Conservation (phyloP, 2,113 vertebrate species). For the Cyrtonyx montezumae region DNA sequence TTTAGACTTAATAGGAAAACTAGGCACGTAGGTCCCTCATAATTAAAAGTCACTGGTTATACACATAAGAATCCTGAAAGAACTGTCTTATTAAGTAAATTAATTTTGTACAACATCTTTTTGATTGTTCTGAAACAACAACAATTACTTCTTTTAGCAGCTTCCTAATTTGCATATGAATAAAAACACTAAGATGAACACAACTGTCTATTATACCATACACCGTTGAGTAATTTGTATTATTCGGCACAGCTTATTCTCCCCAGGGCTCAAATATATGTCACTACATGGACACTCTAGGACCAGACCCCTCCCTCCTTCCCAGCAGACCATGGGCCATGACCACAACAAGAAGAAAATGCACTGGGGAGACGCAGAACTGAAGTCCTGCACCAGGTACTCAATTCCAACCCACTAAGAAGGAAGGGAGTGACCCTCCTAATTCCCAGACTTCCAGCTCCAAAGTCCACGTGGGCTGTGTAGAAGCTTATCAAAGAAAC, state of each 20-base stretch:
- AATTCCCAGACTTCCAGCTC: background rate
- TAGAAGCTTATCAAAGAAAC: background rate
- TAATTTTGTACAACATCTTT: background rate
- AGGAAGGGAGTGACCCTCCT: background rate
- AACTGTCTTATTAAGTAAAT: no score
- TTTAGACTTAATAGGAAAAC: background rate
- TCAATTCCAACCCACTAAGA: background rate
- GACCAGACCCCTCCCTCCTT: background rate
- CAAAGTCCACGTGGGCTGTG: background rate
- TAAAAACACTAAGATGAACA: background rate
- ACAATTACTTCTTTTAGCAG: background rate
- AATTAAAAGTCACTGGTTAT: background rate
- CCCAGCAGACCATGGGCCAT: rapidly evolving
- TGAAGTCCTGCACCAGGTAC: background rate
- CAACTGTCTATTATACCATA: background rate
- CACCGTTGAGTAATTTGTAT: background rate
- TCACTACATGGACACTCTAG: background rate
- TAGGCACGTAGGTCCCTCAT: background rate
- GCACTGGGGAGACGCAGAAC: background rate
- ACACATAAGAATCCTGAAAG: no score
- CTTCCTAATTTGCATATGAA: background rate
- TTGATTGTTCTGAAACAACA: constrained; percentile 9
- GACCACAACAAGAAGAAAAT: background rate
- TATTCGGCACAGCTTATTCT: background rate
- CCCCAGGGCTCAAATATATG: background rate